Evolutionary conservation across 2,113 vertebrate species (phyloP), one percentile per base, ranked within the genome.

Genomic region (Sinocyclocheilus maitianheensis): DNA sequence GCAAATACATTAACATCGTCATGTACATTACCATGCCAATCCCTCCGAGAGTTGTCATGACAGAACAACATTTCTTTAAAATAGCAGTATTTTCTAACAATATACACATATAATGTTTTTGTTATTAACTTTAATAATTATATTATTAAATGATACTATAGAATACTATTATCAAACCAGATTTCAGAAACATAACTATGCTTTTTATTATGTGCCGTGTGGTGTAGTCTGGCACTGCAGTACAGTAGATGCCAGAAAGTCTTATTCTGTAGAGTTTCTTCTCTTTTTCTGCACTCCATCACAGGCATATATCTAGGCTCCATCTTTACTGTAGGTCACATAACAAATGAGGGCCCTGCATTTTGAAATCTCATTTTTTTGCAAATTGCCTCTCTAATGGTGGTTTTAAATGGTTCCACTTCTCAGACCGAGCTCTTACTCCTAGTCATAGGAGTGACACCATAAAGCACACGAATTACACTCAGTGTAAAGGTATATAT

Each of bases 321-420:
- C 58, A 26, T 80, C 48, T 46, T 81, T 65, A 16, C 51, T 26
- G 40, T 4, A 63, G 26, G 78, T 24, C 40, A 26, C 22, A 46
- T 81, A 48, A 81, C 60, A 81, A 46, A 81, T 48, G 60, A 65
- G n/a, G 40, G 12, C 8, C 14, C 79, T 81, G 60, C 40, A 81
- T 43, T 65, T 63, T 81, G 8, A 81, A 65, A 81, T 81, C 8
- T 30, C 1, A 1, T 46, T 20, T 53, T 55, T 24, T 75, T 75
- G 20, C 55, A 80, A 34, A 80, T 80, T 62, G 55, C 20, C 22
- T 43, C 55, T 62, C 12, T 80, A 7, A 80, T 80, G 77, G 58
- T 40, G 22, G 6, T 80, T 63, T 80, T 77, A 58, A 37, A 37
- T 40, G 53, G 9, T 60, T 78, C 74, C n/a, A 48, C 46, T 76